Evolutionary conservation across 2,797 vertebrate genomes (phyloP).

Genomic region (Enteromius trimaculatus): DNA sequence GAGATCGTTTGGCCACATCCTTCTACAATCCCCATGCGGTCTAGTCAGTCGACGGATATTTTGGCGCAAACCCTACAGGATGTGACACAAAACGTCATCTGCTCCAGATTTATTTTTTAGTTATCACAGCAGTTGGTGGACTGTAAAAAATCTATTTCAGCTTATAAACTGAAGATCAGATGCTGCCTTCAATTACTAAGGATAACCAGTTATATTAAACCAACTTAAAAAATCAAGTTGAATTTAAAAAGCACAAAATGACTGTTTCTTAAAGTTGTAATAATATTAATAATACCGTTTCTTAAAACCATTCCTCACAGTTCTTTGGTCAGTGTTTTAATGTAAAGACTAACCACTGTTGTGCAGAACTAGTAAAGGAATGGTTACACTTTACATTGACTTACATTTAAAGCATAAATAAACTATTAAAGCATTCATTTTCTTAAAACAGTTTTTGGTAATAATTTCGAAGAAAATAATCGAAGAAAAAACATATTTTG

Average conservation of each 20-base stretch:
- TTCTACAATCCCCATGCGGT: slow-evolving; percentile 62
- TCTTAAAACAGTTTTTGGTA: not conserved
- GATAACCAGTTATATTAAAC: not conserved
- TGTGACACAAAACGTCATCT: not conserved
- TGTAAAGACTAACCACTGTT: not conserved
- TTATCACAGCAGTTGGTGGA: not conserved
- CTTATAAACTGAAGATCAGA: not conserved
- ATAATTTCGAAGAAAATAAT: not conserved
- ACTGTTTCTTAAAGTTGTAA: not conserved
- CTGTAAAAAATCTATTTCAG: not conserved
- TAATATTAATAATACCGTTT: not conserved
- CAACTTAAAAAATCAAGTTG: not conserved
- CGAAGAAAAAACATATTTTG: no score
- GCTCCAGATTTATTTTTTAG: not conserved
- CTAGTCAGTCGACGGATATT: not conserved
- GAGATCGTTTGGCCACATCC: slow-evolving; percentile 63
- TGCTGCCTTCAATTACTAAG: not conserved
- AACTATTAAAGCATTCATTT: not conserved
- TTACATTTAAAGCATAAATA: not conserved
- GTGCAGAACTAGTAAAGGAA: not conserved
- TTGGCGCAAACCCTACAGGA: not conserved
- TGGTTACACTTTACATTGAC: not conserved
- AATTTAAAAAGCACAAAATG: not conserved
- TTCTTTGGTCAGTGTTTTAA: no score
- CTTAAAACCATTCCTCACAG: no score